Evolutionary conservation across 2,113 vertebrate genomes (phyloP).

Genomic region (Solea senegalensis): DNA sequence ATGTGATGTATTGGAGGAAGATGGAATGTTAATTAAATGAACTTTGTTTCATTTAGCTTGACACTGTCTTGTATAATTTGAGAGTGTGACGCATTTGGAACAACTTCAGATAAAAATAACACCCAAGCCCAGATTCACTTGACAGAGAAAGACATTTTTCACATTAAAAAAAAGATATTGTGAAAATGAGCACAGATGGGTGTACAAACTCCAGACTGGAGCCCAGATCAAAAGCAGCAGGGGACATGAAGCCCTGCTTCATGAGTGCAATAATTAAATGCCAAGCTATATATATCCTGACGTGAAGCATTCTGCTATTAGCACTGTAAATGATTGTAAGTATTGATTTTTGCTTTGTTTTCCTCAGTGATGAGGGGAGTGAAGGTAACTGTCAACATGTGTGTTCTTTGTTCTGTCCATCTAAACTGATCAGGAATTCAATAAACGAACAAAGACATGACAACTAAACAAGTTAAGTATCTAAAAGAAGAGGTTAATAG

Average conservation of each 20-base stretch:
- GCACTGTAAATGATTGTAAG: no score
- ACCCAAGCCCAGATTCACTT: not conserved
- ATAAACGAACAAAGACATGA: not conserved
- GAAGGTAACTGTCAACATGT: no score
- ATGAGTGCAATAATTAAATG: no score
- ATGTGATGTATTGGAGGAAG: conserved; percentile 11
- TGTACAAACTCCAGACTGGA: not conserved
- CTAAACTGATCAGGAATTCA: no score
- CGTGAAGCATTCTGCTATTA: no score
- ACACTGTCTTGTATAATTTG: not conserved
- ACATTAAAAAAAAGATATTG: no score
- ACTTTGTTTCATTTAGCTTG: not conserved
- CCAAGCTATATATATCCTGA: no score
- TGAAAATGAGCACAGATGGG: no score
- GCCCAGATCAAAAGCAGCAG: not conserved
- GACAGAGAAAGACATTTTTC: not conserved
- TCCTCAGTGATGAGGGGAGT: no score
- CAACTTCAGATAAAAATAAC: not conserved
- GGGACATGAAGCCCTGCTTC: not conserved
- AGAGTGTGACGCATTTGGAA: not conserved
- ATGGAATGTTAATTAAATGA: conserved; percentile 35
- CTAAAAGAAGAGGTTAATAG: not conserved
- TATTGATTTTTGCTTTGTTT: no score
- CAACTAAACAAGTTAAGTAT: not conserved
- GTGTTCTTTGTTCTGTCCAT: no score